Evolutionary conservation across 2,888 invertebrate species (phyloP).

Genomic region (Callyntrura sp.): DNA sequence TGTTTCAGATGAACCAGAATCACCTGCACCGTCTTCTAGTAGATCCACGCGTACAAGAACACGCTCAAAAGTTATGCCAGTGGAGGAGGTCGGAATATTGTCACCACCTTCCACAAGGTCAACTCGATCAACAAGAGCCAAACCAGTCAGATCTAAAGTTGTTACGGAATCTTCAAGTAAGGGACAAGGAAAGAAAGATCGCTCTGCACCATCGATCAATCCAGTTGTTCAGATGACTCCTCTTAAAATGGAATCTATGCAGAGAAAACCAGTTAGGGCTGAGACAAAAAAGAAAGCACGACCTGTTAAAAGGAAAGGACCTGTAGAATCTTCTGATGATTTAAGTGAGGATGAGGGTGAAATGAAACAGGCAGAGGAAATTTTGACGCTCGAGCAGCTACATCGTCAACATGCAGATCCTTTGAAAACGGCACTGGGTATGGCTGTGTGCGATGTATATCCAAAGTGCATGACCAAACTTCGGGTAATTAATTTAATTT

Average conservation of each 20-base stretch:
- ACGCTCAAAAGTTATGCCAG: constrained; percentile 22
- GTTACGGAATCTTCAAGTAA: not conserved
- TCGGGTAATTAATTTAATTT: constrained; percentile 1
- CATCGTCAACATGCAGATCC: constrained; percentile 39
- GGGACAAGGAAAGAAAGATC: not conserved
- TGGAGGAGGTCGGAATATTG: not conserved
- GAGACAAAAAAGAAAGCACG: not conserved
- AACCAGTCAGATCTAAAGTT: not conserved
- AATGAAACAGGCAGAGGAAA: not conserved
- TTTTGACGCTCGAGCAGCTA: constrained; percentile 24
- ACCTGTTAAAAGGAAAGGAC: not conserved
- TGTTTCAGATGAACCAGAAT: not conserved
- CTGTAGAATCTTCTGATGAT: constrained; percentile 34
- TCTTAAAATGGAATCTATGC: not conserved
- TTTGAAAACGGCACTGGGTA: constrained; percentile 38
- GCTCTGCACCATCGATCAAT: not conserved
- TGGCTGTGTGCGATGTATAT: constrained; percentile 21
- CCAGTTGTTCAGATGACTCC: not conserved
- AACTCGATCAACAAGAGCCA: constrained; percentile 43
- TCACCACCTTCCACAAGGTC: not conserved
- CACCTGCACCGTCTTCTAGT: constrained; percentile 44
- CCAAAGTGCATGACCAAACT: constrained; percentile 31
- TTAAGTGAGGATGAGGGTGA: constrained; percentile 15
- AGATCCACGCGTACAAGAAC: constrained; percentile 38
- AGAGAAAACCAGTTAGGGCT: not conserved